Evolutionary conservation across 2,113 vertebrate species (phyloP), one percentile per base, ranked within the genome.

Genomic region (Onychostruthus taczanowskii): DNA sequence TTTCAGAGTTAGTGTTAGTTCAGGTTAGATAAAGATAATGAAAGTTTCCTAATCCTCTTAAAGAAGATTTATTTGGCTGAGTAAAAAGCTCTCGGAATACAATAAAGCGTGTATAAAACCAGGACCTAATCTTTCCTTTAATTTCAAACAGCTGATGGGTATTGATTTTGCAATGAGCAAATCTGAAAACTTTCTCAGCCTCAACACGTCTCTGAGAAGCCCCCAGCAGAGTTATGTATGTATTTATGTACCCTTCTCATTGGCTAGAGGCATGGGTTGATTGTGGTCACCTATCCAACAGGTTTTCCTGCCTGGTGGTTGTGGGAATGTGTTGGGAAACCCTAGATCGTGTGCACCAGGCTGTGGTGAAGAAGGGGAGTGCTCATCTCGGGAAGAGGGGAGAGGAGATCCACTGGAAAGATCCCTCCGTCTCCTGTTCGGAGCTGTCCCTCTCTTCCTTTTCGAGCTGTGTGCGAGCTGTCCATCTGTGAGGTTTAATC

Each of bases 61-160:
- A 98, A 97, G 96, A 97, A 98, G 97, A 98, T 98, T 98, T 97
- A 98, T 98, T 97, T 97, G 97, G 97, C 98, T 84, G 95, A 97
- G 97, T 97, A 97, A 96, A 98, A 98, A 98, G 98, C 96, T 95
- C 97, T 98, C 22, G 13, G 97, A 98, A 97, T 97, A 98, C 97
- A 98, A 98, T 98, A 97, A 97, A 95, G 96, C 92, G 35, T 95
- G 96, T 97, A 98, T 97, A 98, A 98, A 98, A 98, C 96, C 91
- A 86, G 96, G 92, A 93, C 94, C 95, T 98, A 98, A 98, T 98
- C 98, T 98, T 91, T 93, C 96, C 97, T 98, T 98, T 98, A 98
- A 99, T 99, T 99, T 98, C 96, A 97, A 97, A 98, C 98, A 97
- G 98, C 98, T 98, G 98, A 99, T 98, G 97, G 98, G 91, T 99